Evolutionary conservation across 1,140 invertebrate species (phyloP), one percentile per base, ranked within the genome.

Genomic region (Episyrphus balteatus): DNA sequence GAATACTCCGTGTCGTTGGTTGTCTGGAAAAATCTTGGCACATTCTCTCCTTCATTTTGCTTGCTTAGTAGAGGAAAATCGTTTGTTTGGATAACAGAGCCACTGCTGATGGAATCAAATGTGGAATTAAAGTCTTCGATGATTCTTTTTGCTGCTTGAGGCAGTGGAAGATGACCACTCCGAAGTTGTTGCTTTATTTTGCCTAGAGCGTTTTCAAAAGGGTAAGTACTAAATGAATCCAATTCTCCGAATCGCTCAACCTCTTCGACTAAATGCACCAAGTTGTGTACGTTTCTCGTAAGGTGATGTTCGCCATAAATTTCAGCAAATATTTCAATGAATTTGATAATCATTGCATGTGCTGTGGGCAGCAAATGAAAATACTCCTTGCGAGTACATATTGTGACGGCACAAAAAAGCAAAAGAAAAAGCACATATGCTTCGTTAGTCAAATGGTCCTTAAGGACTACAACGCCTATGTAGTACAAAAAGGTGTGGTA

Each of bases 401-500:
- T 45, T 11, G 31, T 34, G 17, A 36, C 17, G 5, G 44, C 32
- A 15, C 17, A 15, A 34, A 5, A 8, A 3, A 36, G 34, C 17
- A 45, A 13, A 5, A 45, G 10, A 19, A 45, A 45, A 30, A 34
- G 44, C 12, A 3, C 5, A 45, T 45, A 45, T 3, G 7, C 11
- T 15, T 34, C 12, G 8, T 6, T 6, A 10, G 44, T 12, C 18
- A 45, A 37, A 15, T 11, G 10, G 14, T 45, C 17, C 19, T 19
- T 34, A n/a, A 45, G n/a, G 3, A 45, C 17, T 13, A 36, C 44
- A 5, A 30, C 9, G 14, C 44, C 34, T 6, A n/a, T 15, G 17
- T 45, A 45, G 13, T 34, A 33, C 17, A 45, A 34, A 45, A 45
- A 45, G 7, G 44, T 34, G 11, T 33, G 13, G 33, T 15, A 45